A percentile compares a stretch with the other conserved stretches of the same genome.
Evolutionary conservation across 2,113 vertebrate species (phyloP).

Genomic region (Perccottus glenii): DNA sequence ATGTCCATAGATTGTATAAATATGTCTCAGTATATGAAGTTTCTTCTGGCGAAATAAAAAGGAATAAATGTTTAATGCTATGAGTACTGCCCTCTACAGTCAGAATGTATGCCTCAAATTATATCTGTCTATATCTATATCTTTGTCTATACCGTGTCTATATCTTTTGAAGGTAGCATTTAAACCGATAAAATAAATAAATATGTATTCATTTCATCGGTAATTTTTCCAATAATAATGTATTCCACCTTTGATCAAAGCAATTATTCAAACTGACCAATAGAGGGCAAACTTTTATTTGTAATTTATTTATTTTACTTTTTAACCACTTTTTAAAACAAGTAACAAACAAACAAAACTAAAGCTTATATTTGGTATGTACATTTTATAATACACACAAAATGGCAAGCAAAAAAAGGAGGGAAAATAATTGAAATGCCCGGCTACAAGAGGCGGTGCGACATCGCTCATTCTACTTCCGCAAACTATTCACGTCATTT

Average conservation of each 20-base stretch:
- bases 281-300: background rate
- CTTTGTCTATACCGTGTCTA: no score
- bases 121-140: no score
- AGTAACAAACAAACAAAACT: background rate
- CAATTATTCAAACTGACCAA: background rate
- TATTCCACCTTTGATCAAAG: background rate
- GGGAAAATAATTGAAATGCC: background rate
- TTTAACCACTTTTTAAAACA: background rate
- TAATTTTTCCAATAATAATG: no score
- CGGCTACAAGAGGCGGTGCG: background rate
- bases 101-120: no score
- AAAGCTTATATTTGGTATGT: no score
- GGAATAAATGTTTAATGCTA: background rate
- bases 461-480: slow-evolving; percentile 16
- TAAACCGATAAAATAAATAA: background rate
- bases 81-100: background rate
- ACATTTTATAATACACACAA: no score
- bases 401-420: no score
- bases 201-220: background rate
- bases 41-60: background rate
- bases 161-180: no score
- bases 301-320: no score
- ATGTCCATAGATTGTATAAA: no score
- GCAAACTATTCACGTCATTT: background rate
- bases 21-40: background rate